A percentile compares a stretch with the other conserved stretches of the same genome.
Evolutionary conservation across 2,113 vertebrate species (phyloP).

Genomic region (Chaetorhynchus papuensis): DNA sequence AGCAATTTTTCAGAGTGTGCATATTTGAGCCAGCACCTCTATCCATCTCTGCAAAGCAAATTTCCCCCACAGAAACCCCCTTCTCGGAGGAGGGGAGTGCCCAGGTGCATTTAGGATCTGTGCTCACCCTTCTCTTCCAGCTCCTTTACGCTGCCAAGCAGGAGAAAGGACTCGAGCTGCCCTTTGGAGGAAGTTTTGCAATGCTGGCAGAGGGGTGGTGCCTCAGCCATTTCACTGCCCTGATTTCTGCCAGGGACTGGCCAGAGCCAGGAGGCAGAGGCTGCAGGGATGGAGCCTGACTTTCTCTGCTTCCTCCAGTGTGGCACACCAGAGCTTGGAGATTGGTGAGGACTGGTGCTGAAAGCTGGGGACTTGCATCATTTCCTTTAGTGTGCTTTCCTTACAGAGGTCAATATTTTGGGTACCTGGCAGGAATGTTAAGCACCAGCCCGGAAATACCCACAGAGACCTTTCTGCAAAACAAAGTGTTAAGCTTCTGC

Average conservation of each 20-base stretch:
- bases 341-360: background rate
- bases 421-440: background rate
- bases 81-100: background rate
- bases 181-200: background rate
- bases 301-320: background rate
- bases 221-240: background rate
- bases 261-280: background rate
- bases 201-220: too few relatives aligned
- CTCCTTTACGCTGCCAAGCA: background rate
- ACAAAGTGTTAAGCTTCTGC: background rate
- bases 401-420: background rate
- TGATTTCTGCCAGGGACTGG: background rate
- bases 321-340: background rate
- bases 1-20: background rate
- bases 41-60: background rate
- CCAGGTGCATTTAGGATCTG: background rate
- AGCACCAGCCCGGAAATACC: background rate
- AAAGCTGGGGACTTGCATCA: background rate
- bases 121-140: background rate
- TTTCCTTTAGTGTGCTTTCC: background rate
- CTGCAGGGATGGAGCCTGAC: background rate
- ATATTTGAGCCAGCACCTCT: background rate
- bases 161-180: background rate
- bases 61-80: background rate
- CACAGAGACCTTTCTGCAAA: background rate